Evolutionary conservation across 2,113 vertebrate genomes (phyloP).

Genomic region (Strigops habroptila): DNA sequence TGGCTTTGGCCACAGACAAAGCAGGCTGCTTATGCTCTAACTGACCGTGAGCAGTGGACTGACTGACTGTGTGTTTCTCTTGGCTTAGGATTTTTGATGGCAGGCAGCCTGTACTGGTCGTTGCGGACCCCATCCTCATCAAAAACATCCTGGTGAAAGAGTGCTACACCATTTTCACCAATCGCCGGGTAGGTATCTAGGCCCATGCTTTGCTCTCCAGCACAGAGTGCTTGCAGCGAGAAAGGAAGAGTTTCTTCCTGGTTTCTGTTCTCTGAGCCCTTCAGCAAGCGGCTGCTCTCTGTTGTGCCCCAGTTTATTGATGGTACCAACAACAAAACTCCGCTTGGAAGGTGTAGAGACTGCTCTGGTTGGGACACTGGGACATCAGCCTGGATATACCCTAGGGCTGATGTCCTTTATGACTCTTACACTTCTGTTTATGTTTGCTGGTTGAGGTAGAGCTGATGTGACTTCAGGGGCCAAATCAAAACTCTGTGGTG

Average conservation of each 20-base stretch:
- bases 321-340: background rate
- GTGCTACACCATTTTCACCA: constrained; percentile 75
- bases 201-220: accelerated
- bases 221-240: background rate
- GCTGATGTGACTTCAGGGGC: background rate
- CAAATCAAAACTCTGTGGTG: accelerated
- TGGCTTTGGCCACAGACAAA: background rate
- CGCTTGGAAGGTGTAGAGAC: background rate
- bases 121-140: constrained; percentile 73
- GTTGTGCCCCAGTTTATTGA: background rate
- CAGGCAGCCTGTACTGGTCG: constrained; percentile 66
- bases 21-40: background rate
- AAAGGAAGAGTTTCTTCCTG: background rate
- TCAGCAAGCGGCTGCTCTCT: background rate
- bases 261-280: background rate
- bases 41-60: background rate
- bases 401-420: background rate
- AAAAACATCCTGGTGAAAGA: constrained; percentile 82
- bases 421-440: background rate
- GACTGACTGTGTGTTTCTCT: background rate
- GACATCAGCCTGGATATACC: background rate
- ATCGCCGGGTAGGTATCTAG: constrained; percentile 66
- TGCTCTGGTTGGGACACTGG: background rate
- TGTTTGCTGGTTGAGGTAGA: background rate
- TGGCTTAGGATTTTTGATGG: constrained; percentile 75